phyloP scores from a whole-genome alignment of 2,113 vertebrate genomes.

The Micronisus gabar region DNA sequence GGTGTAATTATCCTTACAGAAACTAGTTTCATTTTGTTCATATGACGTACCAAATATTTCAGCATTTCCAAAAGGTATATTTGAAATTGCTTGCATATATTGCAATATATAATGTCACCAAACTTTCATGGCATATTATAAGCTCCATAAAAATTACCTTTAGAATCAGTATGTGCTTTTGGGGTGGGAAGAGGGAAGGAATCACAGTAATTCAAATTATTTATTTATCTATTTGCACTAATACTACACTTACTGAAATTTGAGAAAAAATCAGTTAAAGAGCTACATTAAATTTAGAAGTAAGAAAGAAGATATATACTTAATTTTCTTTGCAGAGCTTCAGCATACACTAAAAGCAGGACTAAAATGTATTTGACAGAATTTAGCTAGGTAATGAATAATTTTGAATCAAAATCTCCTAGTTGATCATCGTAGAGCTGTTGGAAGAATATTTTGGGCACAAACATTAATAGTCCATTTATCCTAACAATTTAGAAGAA shows the following conservation, averaged over 20 bases:
- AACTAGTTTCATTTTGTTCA: fast-evolving
- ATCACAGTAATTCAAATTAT: neutral
- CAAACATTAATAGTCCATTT: neutral
- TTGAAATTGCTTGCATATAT: neutral
- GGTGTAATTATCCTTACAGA: neutral
- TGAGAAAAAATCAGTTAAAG: neutral
- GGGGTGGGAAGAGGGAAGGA: neutral
- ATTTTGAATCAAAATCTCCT: neutral
- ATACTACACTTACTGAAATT: neutral
- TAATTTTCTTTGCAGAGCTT: neutral
- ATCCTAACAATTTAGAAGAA: neutral
- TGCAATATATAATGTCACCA: neutral
- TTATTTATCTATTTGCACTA: neutral
- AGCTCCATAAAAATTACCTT: neutral
- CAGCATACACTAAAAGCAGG: neutral
- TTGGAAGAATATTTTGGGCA: neutral
- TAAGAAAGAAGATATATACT: neutral
- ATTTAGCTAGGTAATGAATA: neutral
- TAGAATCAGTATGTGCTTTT: neutral
- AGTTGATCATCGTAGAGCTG: neutral
- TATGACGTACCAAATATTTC: neutral
- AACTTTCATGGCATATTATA: neutral
- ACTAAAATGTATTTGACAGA: neutral
- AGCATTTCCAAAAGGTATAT: neutral
- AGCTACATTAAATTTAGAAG: neutral